Evolutionary conservation across 1,140 invertebrate genomes (phyloP), one percentile per base, ranked within the genome.

Genomic region (Lithobius niger): DNA sequence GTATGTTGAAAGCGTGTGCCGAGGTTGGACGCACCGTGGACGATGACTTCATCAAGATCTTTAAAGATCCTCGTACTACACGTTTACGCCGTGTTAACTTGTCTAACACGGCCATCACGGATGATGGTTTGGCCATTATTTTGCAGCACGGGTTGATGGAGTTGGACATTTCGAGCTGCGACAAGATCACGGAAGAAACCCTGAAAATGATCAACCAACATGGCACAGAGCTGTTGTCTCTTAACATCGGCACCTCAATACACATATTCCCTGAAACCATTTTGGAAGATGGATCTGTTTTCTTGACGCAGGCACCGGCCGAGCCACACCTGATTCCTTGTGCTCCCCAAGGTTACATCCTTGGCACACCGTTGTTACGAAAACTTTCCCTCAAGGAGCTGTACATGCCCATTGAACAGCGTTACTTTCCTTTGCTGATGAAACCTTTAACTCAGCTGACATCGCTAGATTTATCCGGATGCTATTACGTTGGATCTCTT

Each of bases 381-480:
- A 70, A 76, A 50, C 71, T 89, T 22, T 75, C 78, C 3, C 67
- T 88, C 4, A 74, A 76, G 54, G 71, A 76, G 28, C 62, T 79
- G 2, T 64, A 69, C n/a, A 64, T 74, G 16, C 53, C 71, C 18
- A 64, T 66, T 10, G 62, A 69, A 1, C 70, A 76, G 53, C 76
- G 77, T 56, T 69, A 69, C 59, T 74, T 76, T 47, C 58, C 76
- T 28, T 59, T 79, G 3, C 68, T 86, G 3, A 61, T 82, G 25
- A 71, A 73, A 51, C 73, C 79, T 21, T 60, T 86, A 27, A 64
- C 71, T 3, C 76, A 80, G 42, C 68, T 93, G 15, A 81, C 77
- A 22, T 77, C 87, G 65, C 70, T 94, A 40, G 88, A 93, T 67
- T 69, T 94, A 43, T 87, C 86, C 0, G 79, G 82, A 57, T 88